Evolutionary conservation across 2,113 vertebrate species (phyloP), one percentile per base, ranked within the genome.

Genomic region (Otolemur garnettii): DNA sequence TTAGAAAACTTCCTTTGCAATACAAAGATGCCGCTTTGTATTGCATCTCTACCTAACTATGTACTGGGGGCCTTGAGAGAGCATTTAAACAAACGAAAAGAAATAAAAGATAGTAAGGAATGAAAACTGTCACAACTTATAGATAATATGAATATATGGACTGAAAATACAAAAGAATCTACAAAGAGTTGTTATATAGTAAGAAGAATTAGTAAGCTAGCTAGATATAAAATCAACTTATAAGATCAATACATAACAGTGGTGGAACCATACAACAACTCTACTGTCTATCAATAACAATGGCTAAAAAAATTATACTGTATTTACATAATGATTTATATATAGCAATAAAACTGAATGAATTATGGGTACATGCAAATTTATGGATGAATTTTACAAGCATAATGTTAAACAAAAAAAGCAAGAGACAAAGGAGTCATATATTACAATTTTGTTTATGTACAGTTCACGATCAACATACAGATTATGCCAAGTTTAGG

Each of bases 311-410:
- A 81, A 86, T 81, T 64, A 85, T 68, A 15, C 22, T 33, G 38
- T 38, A 77, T 35, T 50, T 55, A 60, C 18, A 15, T 18, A 59
- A 55, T 77, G 26, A 24, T 57, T 92, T 94, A 85, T 64, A 81
- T 64, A 19, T 3, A 57, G 11, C 53, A 92, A 86, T 79, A 90
- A 86, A 94, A 86, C 30, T 38, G 60, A 77, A 62, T 77, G 75
- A 86, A 86, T 92, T 90, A 82, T 77, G 90, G 68, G n/a, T 57
- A 82, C 45, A 77, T 45, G 68, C 4, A 96, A 86, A 30, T 86
- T 71, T 77, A 69, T 72, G 53, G n/a, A 62, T 57, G 53, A 64
- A n/a, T 90, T 92, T 96, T 92, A 77, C 12, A 92, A 75, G 57
- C 28, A 19, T 87, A 82, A 82, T 18, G 22, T 84, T 78, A 66